phyloP scores from a whole-genome alignment of 2,797 vertebrate species.

The Bryconaethiops microstoma region DNA sequence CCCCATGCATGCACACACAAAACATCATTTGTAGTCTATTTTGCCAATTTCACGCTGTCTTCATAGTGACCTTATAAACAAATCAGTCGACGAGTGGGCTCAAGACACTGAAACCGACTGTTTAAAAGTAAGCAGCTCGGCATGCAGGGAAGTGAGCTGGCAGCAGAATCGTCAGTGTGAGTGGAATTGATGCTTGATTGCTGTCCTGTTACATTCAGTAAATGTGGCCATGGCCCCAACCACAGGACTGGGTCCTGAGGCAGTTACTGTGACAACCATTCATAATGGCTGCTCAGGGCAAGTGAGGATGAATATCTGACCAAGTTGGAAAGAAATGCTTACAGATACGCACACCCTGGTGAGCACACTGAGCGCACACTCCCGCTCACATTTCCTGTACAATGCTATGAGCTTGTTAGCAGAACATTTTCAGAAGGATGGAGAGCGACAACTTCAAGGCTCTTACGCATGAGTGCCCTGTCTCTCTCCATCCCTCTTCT shows the following conservation, averaged over 20 bases:
- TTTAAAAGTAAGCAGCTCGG: constrained; percentile 15
- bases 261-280: constrained; percentile 46
- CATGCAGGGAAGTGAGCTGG: not conserved
- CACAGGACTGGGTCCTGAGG: not conserved
- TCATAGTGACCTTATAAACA: constrained; percentile 21
- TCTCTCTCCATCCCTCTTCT: too few species aligned
- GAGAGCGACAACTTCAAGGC: constrained; percentile 40
- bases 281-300: constrained; percentile 33
- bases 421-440: constrained; percentile 30
- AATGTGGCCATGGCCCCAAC: constrained; percentile 2
- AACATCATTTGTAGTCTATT: not conserved
- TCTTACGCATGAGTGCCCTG: constrained; percentile 25
- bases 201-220: constrained; percentile 17
- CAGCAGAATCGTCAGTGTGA: constrained; percentile 23
- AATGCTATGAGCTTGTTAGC: constrained; percentile 49
- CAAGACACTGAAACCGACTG: constrained; percentile 29
- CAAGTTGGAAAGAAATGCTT: constrained; percentile 19
- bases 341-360: constrained; percentile 4
- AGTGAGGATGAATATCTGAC: constrained; percentile 38
- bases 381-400: not conserved
- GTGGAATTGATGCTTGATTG: constrained; percentile 12
- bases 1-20: not conserved
- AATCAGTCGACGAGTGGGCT: not conserved
- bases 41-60: constrained; percentile 1
- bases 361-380: not conserved